Base-by-base conservation (phyloP, 2,797 vertebrate genomes). In the Enteromius treurensis region DNA sequence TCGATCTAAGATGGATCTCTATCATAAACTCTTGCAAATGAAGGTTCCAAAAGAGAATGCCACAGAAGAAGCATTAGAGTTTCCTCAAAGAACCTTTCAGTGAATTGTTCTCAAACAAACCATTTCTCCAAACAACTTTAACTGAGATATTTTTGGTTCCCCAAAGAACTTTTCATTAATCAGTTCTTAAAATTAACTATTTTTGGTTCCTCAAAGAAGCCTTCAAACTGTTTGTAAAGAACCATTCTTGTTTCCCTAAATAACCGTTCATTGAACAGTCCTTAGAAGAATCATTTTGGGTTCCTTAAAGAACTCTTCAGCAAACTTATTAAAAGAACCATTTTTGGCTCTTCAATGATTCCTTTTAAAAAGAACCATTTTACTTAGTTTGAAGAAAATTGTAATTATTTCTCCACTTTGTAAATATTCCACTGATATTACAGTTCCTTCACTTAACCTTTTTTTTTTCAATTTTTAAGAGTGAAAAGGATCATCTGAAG, bases 401-500 rank as follows among this genome's bases (percentile, higher is more conserved):
- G 10, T 5, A 37, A 26, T 26, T 26, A 3, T 37, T 3, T 69
- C 34, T 21, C 9, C 65, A 40, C 10, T 40, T 68, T 14, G 17
- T 1, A 58, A 42, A 76, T 21, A 14, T 40, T 23, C 21, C 2
- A 58, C 2, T 14, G 13, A 42, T 60, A 34, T 58, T 55, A 17
- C n/a, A 76, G 21, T 2, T 60, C 40, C 37, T 42, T 45, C 1
- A 45, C 11, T 1, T n/a, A 76, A 42, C 7, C 14, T 42, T 34
- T 37, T 40, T 40, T 8, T 2, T 40, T 40, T 2, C 9, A 1
- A 26, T 60, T 37, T 67, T 6, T 47, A 49, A 49, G 32, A 82
- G 65, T 32, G 55, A 26, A 78, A 17, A 47, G 17, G 21, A 60
- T 55, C 65, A 81, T 83, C 79, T 73, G 37, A 82, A 23, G 49